Percentiles rank a stretch among this genome's conserved stretches.
Evolutionary conservation across 2,888 invertebrate species (phyloP).

Genomic region (Drosophila flavopinicola): DNA sequence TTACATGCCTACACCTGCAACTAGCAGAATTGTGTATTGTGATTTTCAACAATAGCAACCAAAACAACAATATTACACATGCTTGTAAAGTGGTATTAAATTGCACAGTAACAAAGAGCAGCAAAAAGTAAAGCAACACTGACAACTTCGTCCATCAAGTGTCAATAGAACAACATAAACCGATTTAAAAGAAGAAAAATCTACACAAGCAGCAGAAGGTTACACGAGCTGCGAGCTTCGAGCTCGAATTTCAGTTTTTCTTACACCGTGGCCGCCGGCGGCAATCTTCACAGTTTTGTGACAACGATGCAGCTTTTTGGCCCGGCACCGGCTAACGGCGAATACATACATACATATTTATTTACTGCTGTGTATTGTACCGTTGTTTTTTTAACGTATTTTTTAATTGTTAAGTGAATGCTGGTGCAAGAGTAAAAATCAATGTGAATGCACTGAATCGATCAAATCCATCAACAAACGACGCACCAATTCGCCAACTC

Average conservation of each 20-base stretch:
- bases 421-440: constrained; percentile 21
- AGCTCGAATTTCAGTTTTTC: constrained; percentile 43
- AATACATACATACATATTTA: constrained; percentile 10
- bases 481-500: constrained; percentile 20
- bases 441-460: constrained; percentile 41
- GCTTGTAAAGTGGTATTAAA: constrained; percentile 67
- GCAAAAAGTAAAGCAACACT: constrained; percentile 30
- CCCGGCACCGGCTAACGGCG: constrained; percentile 36
- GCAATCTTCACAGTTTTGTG: constrained; percentile 41
- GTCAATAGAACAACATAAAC: constrained; percentile 49
- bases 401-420: constrained; percentile 49
- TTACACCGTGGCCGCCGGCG: constrained; percentile 42
- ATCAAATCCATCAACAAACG: constrained; percentile 30
- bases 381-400: constrained; percentile 6
- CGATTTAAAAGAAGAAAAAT: constrained; percentile 15
- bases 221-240: constrained; percentile 34
- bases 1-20: constrained; percentile 34
- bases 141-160: constrained; percentile 49
- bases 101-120: constrained; percentile 58
- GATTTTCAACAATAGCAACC: constrained; percentile 11
- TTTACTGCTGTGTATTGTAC: constrained; percentile 9
- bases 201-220: constrained; percentile 50
- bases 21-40: background rate
- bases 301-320: constrained; percentile 48
- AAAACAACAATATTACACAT: constrained; percentile 56